Conservation (phyloP, 2,797 vertebrate species). For the Bovichtus variegatus region DNA sequence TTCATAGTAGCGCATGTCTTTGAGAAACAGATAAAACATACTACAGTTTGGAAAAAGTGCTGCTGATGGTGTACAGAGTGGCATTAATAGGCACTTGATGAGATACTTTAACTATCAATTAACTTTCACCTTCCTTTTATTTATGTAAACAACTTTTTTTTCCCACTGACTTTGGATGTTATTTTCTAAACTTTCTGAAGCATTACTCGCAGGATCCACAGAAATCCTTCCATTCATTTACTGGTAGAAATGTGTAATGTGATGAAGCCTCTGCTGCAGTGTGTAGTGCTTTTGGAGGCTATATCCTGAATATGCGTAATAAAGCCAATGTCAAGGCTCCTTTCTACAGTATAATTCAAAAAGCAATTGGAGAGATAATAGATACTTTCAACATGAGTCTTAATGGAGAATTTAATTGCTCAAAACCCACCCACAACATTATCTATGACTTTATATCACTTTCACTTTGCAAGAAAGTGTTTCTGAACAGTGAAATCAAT, state of each 20-base stretch:
- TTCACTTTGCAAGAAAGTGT: conserved; percentile 33
- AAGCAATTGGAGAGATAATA: conserved; percentile 39
- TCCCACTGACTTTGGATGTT: background rate
- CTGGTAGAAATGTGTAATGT: conserved; percentile 1
- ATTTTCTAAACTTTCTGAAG: conserved; percentile 19
- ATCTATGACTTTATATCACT: conserved; percentile 36
- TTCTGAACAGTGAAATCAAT: conserved; percentile 46
- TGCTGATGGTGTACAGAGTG: background rate
- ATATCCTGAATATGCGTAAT: conserved; percentile 25
- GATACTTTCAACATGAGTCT: conserved; percentile 37
- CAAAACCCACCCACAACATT: conserved; percentile 35
- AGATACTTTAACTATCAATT: background rate
- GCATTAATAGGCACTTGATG: background rate
- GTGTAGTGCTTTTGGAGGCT: background rate
- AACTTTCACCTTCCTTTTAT: background rate
- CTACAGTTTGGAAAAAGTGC: background rate
- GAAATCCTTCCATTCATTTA: background rate
- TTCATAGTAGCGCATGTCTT: background rate
- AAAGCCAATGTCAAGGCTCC: conserved; percentile 32
- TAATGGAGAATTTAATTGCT: conserved; percentile 51
- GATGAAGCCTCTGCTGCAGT: conserved; percentile 7
- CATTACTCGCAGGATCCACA: conserved; percentile 4
- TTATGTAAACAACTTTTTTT: background rate
- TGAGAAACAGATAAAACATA: conserved; percentile 1
- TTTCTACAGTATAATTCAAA: conserved; percentile 30